Evolutionary conservation across 2,888 invertebrate genomes (phyloP).

Genomic region (Synergus laeviventris): DNA sequence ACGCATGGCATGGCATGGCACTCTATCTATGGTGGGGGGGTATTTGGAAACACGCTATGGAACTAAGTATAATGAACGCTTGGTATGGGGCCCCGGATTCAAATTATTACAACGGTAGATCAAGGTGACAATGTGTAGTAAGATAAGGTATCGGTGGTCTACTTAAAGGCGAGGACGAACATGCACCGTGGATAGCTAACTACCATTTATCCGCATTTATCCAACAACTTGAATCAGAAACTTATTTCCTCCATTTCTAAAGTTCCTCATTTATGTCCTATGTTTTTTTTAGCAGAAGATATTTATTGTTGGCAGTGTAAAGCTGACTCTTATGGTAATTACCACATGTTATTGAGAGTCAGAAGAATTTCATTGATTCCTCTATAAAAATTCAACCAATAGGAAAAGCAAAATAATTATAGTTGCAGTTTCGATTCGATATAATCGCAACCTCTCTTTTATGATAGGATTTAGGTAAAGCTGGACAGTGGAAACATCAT

Average conservation of each 20-base stretch:
- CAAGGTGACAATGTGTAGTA: slow-evolving; percentile 48
- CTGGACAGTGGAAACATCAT: not conserved
- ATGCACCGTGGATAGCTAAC: slow-evolving; percentile 49
- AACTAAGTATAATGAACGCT: slow-evolving; percentile 53
- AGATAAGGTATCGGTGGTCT: slow-evolving; percentile 54
- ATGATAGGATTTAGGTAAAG: not conserved
- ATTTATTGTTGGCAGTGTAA: too few species aligned
- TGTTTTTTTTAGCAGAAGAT: too few species aligned
- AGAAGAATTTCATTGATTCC: too few species aligned
- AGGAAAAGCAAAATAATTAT: too few species aligned
- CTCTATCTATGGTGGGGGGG: slow-evolving; percentile 71
- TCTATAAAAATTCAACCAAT: too few species aligned
- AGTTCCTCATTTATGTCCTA: not conserved
- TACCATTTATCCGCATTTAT: slow-evolving; percentile 28
- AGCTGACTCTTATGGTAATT: too few species aligned
- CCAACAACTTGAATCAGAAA: slow-evolving; percentile 17
- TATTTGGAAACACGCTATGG: slow-evolving; percentile 54
- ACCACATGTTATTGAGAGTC: too few species aligned
- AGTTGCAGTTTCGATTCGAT: too few species aligned
- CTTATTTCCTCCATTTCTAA: not conserved
- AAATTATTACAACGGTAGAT: slow-evolving; percentile 50
- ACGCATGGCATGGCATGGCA: slow-evolving; percentile 75
- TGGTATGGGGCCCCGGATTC: slow-evolving; percentile 43
- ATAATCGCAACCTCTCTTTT: too few species aligned
- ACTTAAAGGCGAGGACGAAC: slow-evolving; percentile 53